phyloP scores from a whole-genome alignment of 1,140 invertebrate species.

The Muscidifurax raptorellus region DNA sequence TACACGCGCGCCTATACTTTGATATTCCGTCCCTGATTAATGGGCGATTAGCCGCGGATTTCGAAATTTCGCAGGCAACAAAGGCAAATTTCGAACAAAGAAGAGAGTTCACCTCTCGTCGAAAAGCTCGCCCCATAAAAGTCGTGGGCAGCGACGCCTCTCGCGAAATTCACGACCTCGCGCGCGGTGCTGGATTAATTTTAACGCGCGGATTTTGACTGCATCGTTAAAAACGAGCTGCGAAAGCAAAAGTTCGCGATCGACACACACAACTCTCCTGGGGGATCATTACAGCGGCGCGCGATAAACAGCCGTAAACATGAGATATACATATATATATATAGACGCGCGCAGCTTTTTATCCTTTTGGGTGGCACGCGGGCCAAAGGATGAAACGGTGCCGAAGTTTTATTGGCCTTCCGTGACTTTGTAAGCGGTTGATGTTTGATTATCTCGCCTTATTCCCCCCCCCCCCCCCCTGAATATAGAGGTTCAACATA shows the following conservation, averaged over 20 bases:
- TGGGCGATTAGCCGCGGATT: background rate
- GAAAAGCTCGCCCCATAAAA: constrained; percentile 37
- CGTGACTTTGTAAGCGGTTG: constrained; percentile 12
- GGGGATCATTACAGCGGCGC: background rate
- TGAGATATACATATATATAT: too few species aligned
- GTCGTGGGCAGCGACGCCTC: constrained; percentile 47
- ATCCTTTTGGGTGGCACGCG: constrained; percentile 7
- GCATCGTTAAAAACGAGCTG: constrained; percentile 46
- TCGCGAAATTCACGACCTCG: constrained; percentile 44
- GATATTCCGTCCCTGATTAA: background rate
- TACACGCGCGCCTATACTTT: background rate
- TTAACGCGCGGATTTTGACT: constrained; percentile 52
- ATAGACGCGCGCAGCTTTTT: constrained; percentile 17
- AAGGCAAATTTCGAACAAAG: background rate
- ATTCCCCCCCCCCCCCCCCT: too few species aligned
- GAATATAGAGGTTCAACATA: background rate
- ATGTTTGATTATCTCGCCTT: constrained; percentile 44
- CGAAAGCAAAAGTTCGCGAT: constrained; percentile 17
- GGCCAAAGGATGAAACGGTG: constrained; percentile 42
- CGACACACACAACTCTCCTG: too few species aligned
- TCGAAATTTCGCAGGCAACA: too few species aligned
- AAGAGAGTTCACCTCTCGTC: background rate
- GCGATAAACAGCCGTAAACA: constrained; percentile 46
- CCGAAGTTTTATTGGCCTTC: constrained; percentile 32
- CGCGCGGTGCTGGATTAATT: constrained; percentile 52